Conservation (phyloP, 2,113 vertebrate genomes). For the Colistium nudipinnis region DNA sequence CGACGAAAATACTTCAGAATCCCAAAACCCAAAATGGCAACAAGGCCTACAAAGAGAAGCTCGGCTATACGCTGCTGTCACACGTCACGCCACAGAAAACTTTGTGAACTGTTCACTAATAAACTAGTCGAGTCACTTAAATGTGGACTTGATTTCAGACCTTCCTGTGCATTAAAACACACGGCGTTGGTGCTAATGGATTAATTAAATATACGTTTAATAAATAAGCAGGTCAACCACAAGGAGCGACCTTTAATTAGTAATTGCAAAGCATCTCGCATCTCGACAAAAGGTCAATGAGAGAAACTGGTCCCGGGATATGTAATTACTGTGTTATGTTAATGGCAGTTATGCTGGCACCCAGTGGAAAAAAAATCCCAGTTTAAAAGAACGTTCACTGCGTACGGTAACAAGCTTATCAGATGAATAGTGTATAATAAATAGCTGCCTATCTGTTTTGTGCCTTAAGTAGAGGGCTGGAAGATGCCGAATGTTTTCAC, state of each 20-base stretch:
- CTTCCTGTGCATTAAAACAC: constrained; percentile 7
- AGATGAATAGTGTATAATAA: constrained; percentile 71
- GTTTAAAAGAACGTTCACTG: constrained; percentile 46
- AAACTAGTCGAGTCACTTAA: constrained; percentile 15
- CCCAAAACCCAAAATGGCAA: constrained; percentile 40
- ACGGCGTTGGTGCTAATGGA: neutral
- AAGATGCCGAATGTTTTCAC: constrained; percentile 42
- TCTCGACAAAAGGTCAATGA: constrained; percentile 19
- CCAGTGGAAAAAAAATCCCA: constrained; percentile 43
- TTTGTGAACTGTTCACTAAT: constrained; percentile 15
- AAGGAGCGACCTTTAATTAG: constrained; percentile 33
- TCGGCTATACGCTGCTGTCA: constrained; percentile 1
- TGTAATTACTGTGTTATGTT: constrained; percentile 49
- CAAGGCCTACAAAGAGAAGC: constrained; percentile 2
- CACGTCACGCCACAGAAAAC: neutral
- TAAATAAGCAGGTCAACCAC: constrained; percentile 25
- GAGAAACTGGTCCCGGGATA: constrained; percentile 25
- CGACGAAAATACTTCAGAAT: constrained; percentile 38
- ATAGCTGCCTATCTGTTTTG: constrained; percentile 61
- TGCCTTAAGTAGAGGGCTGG: constrained; percentile 60
- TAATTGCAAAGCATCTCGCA: constrained; percentile 25
- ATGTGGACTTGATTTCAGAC: neutral
- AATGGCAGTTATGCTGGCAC: constrained; percentile 27
- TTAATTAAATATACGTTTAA: constrained; percentile 22
- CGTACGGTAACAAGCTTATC: constrained; percentile 60